Evolutionary conservation across 1,140 invertebrate genomes (phyloP).

Genomic region (Zelostemma sp.): DNA sequence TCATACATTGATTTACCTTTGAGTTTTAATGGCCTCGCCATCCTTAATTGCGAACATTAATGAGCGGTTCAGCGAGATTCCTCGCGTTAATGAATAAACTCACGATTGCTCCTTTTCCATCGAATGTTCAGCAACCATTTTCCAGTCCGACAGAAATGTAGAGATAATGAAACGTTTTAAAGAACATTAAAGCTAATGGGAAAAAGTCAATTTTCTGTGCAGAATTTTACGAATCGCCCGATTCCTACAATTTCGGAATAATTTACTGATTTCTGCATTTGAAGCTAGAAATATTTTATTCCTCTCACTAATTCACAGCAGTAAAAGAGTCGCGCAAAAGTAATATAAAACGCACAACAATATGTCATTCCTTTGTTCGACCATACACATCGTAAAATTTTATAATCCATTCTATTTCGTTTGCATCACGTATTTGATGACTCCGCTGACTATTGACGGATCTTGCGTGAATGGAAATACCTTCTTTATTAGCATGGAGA

Average conservation of each 20-base stretch:
- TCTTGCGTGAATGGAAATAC: conserved; percentile 29
- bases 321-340: neutral
- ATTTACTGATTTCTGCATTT: no score
- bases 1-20: conserved; percentile 55
- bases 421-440: conserved; percentile 42
- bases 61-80: conserved; percentile 55
- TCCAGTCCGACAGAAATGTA: conserved; percentile 32
- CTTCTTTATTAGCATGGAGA: conserved; percentile 36
- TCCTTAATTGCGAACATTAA: conserved; percentile 61
- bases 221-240: neutral
- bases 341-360: neutral
- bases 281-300: neutral
- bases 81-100: conserved; percentile 58
- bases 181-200: conserved; percentile 27
- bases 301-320: neutral
- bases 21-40: conserved; percentile 53
- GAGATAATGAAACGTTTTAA: conserved; percentile 42
- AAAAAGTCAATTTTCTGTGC: conserved; percentile 22
- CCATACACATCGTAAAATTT: conserved; percentile 3
- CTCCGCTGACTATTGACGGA: conserved; percentile 19
- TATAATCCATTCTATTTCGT: conserved; percentile 38
- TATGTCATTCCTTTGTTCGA: conserved; percentile 37
- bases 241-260: no score
- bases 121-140: conserved; percentile 46
- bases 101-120: conserved; percentile 44